Percentiles rank a stretch among this genome's conserved stretches.
Conservation (phyloP, 1,140 invertebrate genomes). For the Drosophila watanabei region DNA sequence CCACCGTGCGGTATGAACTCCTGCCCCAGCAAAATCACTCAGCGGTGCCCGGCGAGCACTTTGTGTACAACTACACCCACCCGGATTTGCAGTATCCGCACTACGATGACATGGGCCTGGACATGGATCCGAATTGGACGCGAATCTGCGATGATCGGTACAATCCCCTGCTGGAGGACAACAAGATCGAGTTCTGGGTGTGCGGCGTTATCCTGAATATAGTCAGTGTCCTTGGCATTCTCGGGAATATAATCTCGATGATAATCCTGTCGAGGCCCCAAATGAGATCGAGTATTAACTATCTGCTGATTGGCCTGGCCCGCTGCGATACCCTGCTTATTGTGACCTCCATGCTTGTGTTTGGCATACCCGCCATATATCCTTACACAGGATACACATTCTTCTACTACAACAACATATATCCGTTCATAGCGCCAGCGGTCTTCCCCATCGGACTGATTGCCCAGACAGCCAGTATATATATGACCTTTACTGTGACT, state of each 20-base stretch:
- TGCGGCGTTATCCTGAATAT: slow-evolving; percentile 94
- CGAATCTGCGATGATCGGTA: slow-evolving; percentile 65
- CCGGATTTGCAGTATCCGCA: slow-evolving; percentile 51
- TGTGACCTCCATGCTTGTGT: slow-evolving; percentile 94
- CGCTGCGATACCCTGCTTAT: slow-evolving; percentile 96
- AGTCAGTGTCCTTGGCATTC: slow-evolving; percentile 93
- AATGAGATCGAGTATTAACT: slow-evolving; percentile 98
- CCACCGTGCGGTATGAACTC: slow-evolving; percentile 54
- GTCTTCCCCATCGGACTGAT: slow-evolving; percentile 95
- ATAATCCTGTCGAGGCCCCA: slow-evolving; percentile 95
- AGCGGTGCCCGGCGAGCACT: not conserved
- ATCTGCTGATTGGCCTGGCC: slow-evolving; percentile 95
- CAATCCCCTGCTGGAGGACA: slow-evolving; percentile 65
- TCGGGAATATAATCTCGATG: slow-evolving; percentile 96
- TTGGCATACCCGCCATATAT: slow-evolving; percentile 94
- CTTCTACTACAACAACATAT: slow-evolving; percentile 92
- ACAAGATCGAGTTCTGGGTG: slow-evolving; percentile 91
- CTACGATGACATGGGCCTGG: slow-evolving; percentile 51
- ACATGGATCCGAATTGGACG: slow-evolving; percentile 62
- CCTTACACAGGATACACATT: slow-evolving; percentile 91
- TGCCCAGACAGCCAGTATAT: slow-evolving; percentile 97
- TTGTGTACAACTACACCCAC: slow-evolving; percentile 25
- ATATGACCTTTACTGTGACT: slow-evolving; percentile 97
- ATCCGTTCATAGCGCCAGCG: slow-evolving; percentile 92
- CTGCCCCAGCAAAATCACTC: slow-evolving; percentile 12